Evolutionary conservation across 1,140 invertebrate genomes (phyloP), one percentile per base, ranked within the genome.

Genomic region (Aphaenogaster floridana): DNA sequence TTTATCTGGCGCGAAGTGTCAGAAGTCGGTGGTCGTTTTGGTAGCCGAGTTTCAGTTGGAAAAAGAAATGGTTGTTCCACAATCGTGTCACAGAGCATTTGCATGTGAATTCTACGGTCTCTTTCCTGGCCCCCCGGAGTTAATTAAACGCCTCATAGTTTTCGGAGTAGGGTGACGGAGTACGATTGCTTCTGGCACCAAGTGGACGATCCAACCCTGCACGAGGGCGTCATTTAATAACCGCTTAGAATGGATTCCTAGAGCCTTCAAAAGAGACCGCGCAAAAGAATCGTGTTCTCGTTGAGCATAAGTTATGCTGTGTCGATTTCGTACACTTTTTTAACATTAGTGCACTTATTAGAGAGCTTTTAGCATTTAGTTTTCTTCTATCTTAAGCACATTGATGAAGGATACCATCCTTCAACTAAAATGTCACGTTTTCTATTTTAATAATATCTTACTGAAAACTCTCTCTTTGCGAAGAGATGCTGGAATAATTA

Each of bases 121-220:
- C 86, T 90, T 86, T 85, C 64, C 57, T 68, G 59, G 81, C 84
- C 87, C 59, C 86, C 85, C 81, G 72, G 80, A 92, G 93, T 94
- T 94, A 95, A 95, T 95, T 95, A 94, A 95, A 94, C 92, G 92
- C 86, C 90, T 93, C 91, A 92, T 93, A 92, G 93, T 94, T 94
- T 94, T 93, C 92, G 90, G 89, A 86, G 85, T 74, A 63, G 87
- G 86, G 86, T 87, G 90, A 90, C 81, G 77, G 69, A 91, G 88
- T 79, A 91, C 86, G 84, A 72, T 81, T 92, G 91, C 78, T 79
- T 45, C 68, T 92, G 93, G 91, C 93, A 93, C 89, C 90, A 87
- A 94, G 93, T 94, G 93, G 92, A 91, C 91, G 85, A 88, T 90
- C 86, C 90, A 74, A 79, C 48, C 54, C 87, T 28, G 54, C 48